Evolutionary conservation across 2,888 invertebrate genomes (phyloP).

Genomic region (Crioceris asparagi): DNA sequence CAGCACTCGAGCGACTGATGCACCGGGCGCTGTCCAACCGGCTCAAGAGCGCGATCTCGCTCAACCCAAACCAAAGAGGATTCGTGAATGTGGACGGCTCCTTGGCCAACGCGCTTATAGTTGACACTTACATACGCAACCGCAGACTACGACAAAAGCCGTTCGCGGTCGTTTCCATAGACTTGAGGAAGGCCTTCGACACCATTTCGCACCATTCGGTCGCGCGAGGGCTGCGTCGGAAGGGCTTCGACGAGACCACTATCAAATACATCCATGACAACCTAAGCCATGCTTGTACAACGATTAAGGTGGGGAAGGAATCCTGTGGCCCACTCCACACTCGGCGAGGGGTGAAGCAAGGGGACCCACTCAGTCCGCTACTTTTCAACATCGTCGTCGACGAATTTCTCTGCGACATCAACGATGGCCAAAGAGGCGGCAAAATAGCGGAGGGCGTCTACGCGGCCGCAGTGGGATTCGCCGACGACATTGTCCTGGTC

Average conservation of each 20-base stretch:
- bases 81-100: slow-evolving; percentile 31
- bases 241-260: slow-evolving; percentile 7
- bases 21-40: slow-evolving; percentile 19
- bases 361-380: slow-evolving; percentile 31
- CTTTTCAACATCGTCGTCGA: slow-evolving; percentile 24
- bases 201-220: slow-evolving; percentile 17
- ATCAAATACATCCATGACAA: slow-evolving; percentile 1
- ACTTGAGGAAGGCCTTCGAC: slow-evolving; percentile 19
- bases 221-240: slow-evolving; percentile 10
- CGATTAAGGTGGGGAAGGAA: slow-evolving; percentile 11
- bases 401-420: slow-evolving; percentile 14
- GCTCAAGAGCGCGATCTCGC: slow-evolving; percentile 1
- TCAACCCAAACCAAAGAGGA: slow-evolving; percentile 23
- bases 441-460: neutral
- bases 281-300: slow-evolving; percentile 7
- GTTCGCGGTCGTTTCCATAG: slow-evolving; percentile 12
- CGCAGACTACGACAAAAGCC: too few relatives aligned
- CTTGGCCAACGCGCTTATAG: slow-evolving; percentile 27
- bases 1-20: slow-evolving; percentile 20
- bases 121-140: slow-evolving; percentile 19
- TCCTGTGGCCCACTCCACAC: slow-evolving; percentile 11
- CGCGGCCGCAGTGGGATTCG: slow-evolving; percentile 14
- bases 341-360: slow-evolving; percentile 33
- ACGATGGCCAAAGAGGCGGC: neutral
- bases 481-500: slow-evolving; percentile 19